A percentile compares a stretch with the other conserved stretches of the same genome.
Conservation (phyloP, 2,797 vertebrate species). For the Zenarchopterus dispar region DNA sequence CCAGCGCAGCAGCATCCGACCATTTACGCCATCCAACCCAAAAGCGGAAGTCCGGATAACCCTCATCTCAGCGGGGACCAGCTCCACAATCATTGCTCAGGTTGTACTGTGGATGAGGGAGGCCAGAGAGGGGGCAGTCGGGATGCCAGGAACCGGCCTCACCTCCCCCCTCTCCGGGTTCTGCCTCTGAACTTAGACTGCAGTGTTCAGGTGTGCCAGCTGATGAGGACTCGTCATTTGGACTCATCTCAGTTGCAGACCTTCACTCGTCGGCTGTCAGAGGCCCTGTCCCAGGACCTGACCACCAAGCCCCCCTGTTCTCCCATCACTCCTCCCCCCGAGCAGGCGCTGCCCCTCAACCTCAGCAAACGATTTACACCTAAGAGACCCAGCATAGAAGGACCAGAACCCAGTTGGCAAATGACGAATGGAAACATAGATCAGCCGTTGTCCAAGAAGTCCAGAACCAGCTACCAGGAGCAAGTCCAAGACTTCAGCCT, state of each 20-base stretch:
- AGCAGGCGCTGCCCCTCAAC: conserved; percentile 83
- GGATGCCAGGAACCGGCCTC: conserved; percentile 57
- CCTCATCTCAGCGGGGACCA: conserved; percentile 51
- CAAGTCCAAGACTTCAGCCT: conserved; percentile 39
- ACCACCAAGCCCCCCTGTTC: conserved; percentile 60
- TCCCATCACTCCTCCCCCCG: conserved; percentile 66
- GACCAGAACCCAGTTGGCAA: not conserved
- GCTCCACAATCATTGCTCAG: conserved; percentile 66
- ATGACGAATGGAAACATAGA: conserved; percentile 19
- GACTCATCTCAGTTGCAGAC: conserved; percentile 79
- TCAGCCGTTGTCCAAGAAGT: conserved; percentile 53
- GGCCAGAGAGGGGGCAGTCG: conserved; percentile 35
- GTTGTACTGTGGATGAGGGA: conserved; percentile 57
- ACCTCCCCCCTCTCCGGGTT: conserved; percentile 82
- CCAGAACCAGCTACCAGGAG: conserved; percentile 43
- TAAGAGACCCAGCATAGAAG: conserved; percentile 60
- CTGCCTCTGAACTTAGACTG: conserved; percentile 85
- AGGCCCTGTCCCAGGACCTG: conserved; percentile 84
- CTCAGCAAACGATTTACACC: conserved; percentile 78
- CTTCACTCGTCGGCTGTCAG: conserved; percentile 83
- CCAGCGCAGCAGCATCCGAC: conserved; percentile 49
- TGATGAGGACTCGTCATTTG: conserved; percentile 80
- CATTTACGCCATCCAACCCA: conserved; percentile 68
- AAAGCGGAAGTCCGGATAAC: conserved; percentile 46
- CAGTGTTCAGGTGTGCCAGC: conserved; percentile 82